These are phyloP conservation scores for Theristicus caerulescens DNA, from an alignment of 2,113 vertebrate genomes.

Conservation along the genomic window DNA sequence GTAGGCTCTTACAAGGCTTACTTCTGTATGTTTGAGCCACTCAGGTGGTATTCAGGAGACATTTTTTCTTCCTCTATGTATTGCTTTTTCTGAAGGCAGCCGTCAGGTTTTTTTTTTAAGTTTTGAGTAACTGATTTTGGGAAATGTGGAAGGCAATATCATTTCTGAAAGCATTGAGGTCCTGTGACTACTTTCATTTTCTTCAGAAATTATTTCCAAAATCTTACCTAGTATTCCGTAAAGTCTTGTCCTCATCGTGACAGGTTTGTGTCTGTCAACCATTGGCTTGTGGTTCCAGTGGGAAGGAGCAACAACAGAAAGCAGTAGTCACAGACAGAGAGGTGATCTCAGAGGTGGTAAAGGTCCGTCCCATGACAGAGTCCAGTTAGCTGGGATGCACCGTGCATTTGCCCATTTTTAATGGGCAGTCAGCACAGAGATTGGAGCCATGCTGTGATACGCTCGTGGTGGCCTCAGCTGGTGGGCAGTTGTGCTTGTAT, in stretches of 20 bases:
- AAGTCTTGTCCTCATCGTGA: neutral
- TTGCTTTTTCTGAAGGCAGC: neutral
- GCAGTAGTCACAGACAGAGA: rapidly evolving
- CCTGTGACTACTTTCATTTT: neutral
- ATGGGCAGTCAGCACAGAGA: neutral
- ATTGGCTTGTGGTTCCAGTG: neutral
- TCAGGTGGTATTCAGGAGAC: neutral
- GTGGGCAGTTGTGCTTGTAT: neutral
- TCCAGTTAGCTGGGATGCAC: neutral
- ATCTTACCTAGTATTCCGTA: neutral
- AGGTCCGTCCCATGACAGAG: neutral
- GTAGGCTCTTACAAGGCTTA: neutral
- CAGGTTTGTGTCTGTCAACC: neutral
- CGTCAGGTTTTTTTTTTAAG: neutral
- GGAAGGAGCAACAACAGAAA: neutral
- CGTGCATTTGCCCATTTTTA: neutral
- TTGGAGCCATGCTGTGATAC: neutral
- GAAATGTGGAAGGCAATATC: neutral
- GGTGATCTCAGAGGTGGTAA: neutral
- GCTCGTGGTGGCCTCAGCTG: neutral
- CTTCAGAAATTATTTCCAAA: neutral
- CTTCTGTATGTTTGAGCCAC: neutral
- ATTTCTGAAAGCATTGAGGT: neutral
- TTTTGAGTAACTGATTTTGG: neutral
- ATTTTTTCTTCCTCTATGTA: neutral